Percentiles rank a stretch among this genome's conserved stretches.
These are phyloP conservation scores for Diplazon laetatorius DNA, from an alignment of 2,888 invertebrate genomes.

Conservation along the genomic window DNA sequence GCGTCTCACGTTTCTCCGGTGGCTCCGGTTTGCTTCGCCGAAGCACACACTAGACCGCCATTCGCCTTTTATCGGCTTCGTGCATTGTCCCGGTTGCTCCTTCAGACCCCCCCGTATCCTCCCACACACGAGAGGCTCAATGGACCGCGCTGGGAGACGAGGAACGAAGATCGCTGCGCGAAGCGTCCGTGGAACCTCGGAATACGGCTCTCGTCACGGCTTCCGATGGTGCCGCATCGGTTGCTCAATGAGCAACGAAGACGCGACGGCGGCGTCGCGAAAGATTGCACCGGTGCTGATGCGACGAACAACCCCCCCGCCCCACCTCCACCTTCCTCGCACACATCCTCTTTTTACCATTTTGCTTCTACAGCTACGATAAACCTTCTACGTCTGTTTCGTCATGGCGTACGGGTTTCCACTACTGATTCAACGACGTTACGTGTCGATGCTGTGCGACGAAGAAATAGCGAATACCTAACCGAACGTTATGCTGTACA, in stretches of 20 bases:
- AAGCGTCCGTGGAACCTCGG: slow-evolving; percentile 45
- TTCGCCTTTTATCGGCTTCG: slow-evolving; percentile 61
- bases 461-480: background rate
- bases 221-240: slow-evolving; percentile 21
- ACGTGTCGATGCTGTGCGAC: background rate
- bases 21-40: slow-evolving; percentile 25
- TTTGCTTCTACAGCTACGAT: no score
- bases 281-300: slow-evolving; percentile 22
- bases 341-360: no score
- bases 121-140: slow-evolving; percentile 52
- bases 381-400: slow-evolving; percentile 27
- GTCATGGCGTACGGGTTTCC: slow-evolving; percentile 16
- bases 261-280: slow-evolving; percentile 39
- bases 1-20: slow-evolving; percentile 38
- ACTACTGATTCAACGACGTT: slow-evolving; percentile 14
- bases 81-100: slow-evolving; percentile 54
- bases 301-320: background rate
- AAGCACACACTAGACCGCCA: slow-evolving; percentile 22
- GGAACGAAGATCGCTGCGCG: slow-evolving; percentile 28
- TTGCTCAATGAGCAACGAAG: slow-evolving; percentile 41
- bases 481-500: slow-evolving; percentile 4
- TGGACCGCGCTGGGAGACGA: slow-evolving; percentile 43
- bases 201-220: slow-evolving; percentile 31
- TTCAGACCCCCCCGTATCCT: slow-evolving; percentile 39
- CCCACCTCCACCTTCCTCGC: background rate